A percentile compares a stretch with the other conserved stretches of the same genome.
These are phyloP conservation scores for Physeter macrocephalus DNA, from an alignment of 2,113 vertebrate species.

Conservation along the genomic window DNA sequence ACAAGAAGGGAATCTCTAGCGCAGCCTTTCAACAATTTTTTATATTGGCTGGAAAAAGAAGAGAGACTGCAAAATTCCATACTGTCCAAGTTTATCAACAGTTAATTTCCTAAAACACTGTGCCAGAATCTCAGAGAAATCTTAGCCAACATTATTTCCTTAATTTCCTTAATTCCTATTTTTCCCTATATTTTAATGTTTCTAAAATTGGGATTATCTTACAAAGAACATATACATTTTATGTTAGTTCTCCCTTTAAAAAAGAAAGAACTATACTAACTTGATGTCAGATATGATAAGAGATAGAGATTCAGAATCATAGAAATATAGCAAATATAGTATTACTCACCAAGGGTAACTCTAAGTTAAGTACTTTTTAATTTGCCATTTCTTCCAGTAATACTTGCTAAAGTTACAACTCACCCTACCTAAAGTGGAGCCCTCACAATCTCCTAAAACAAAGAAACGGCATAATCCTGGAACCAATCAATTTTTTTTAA, in stretches of 20 bases:
- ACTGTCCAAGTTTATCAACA: background rate
- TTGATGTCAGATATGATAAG: background rate
- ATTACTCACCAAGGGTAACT: background rate
- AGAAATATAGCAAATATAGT: background rate
- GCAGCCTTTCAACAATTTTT: background rate
- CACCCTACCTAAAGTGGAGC: background rate
- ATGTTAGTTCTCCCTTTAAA: background rate
- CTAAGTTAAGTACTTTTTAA: constrained; percentile 14
- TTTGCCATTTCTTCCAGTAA: constrained; percentile 1
- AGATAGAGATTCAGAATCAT: background rate
- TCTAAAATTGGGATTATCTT: constrained; percentile 3
- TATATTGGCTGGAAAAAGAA: background rate
- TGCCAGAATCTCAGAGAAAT: background rate
- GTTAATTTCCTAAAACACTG: constrained; percentile 1
- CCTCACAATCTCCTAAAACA: constrained; percentile 6
- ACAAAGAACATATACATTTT: background rate
- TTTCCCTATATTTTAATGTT: background rate
- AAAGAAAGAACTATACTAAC: background rate
- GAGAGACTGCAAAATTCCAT: background rate
- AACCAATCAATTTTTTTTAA: background rate
- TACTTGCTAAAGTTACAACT: background rate
- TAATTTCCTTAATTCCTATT: background rate
- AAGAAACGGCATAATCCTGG: background rate
- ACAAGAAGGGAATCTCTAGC: background rate
- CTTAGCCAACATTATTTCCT: background rate